These are phyloP conservation scores for Ascidia mentula DNA, from an alignment of 23 tunicate genomes.

Conservation along the genomic window DNA sequence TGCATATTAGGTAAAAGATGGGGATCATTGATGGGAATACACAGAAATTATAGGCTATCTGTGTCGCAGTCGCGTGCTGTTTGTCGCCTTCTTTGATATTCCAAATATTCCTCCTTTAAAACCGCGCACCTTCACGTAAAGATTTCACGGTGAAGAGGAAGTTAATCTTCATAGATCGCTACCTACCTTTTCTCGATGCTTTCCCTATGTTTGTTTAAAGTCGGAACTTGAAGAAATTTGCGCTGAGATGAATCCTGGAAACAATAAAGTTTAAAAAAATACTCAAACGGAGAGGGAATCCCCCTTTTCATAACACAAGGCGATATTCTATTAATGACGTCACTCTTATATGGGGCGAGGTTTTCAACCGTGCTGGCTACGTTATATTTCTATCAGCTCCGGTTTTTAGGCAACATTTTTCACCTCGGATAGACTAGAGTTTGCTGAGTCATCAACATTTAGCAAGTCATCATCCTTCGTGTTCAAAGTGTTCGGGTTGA, in stretches of 20 bases:
- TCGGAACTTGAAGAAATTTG: not conserved
- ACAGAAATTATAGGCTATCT: not conserved
- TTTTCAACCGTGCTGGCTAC: not conserved
- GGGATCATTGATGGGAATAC: too few relatives aligned
- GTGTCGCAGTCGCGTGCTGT: conserved; percentile 5
- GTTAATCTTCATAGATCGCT: too few relatives aligned
- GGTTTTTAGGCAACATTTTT: not conserved
- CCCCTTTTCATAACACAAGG: too few relatives aligned
- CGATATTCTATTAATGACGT: too few relatives aligned
- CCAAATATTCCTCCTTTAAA: conserved; percentile 62
- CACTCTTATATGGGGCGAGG: not conserved
- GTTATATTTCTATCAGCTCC: not conserved
- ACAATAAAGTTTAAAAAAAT: not conserved
- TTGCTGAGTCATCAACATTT: not conserved
- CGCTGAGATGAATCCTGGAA: not conserved
- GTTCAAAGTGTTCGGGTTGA: not conserved
- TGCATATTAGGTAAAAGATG: too few relatives aligned
- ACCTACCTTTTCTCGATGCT: conserved; percentile 33
- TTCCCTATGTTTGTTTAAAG: not conserved
- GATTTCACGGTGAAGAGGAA: not conserved
- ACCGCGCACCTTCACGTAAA: conserved; percentile 55
- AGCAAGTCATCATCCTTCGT: not conserved
- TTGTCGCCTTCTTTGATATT: conserved; percentile 37
- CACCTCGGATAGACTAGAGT: not conserved
- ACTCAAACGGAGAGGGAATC: too few relatives aligned